phyloP scores from a whole-genome alignment of 2,888 invertebrate genomes.

The Eudemis profundana region DNA sequence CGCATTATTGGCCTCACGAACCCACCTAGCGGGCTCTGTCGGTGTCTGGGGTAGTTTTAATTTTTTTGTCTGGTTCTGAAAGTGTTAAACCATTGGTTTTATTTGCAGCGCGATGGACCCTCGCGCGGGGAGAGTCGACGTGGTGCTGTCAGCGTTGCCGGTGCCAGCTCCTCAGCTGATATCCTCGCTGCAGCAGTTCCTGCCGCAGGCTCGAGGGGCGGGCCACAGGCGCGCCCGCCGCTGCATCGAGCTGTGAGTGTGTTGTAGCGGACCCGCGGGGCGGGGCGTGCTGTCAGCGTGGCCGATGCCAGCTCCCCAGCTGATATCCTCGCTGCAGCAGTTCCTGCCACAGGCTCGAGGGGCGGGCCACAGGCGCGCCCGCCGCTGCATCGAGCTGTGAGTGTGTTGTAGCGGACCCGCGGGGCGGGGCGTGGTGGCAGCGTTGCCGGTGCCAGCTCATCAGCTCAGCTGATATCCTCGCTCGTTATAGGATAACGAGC shows the following conservation, averaged over 20 bases:
- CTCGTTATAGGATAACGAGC: no score
- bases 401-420: background rate
- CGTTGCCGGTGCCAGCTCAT: no score
- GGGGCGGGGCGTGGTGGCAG: no score
- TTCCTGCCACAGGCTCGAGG: background rate
- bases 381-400: slow-evolving; percentile 2
- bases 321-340: background rate
- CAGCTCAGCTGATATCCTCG: no score
- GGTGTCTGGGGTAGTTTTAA: no score
- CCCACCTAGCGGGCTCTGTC: no score
- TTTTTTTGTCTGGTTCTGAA: no score
- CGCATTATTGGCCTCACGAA: no score
- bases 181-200: slow-evolving; percentile 79
- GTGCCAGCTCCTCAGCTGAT: slow-evolving; percentile 86
- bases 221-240: slow-evolving; percentile 84
- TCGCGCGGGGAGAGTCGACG: slow-evolving; percentile 90
- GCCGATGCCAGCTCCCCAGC: background rate
- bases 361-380: background rate
- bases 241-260: slow-evolving; percentile 57
- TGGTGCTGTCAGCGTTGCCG: slow-evolving; percentile 88
- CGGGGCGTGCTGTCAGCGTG: no score
- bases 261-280: no score
- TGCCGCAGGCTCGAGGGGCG: slow-evolving; percentile 78
- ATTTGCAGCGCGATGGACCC: slow-evolving; percentile 84
- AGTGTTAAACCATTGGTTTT: no score